Base-by-base conservation (phyloP, 2,113 vertebrate genomes). In the Propithecus coquereli region DNA sequence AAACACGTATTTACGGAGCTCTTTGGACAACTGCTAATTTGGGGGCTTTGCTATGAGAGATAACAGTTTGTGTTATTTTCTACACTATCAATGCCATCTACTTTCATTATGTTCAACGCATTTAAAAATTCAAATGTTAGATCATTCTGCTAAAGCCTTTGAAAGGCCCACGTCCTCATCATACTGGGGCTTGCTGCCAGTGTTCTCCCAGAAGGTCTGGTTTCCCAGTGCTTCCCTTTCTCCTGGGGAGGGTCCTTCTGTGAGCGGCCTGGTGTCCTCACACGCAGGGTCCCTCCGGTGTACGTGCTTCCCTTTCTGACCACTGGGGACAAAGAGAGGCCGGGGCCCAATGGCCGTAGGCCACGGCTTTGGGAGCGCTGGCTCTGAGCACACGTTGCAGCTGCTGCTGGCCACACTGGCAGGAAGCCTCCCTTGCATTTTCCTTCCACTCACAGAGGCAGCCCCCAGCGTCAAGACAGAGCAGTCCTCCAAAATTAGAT, bases 401-500 rank as follows among this genome's bases (percentile, higher is more conserved):
- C 8, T 25, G 18, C 37, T 4, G 52, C 17, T 5, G n/a, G 61
- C 71, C 79, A 23, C 10, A 25, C 32, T 0, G 30, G 52, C 43
- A 20, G 8, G 57, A 66, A 27, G 71, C 6, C 71, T 43, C 43
- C n/a, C 40, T 22, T 61, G 52, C n/a, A 1, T 73, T 59, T 34
- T 12, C 65, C 57, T 73, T 83, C 27, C 52, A 20, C 37, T 80
- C 63, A 52, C 32, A 91, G 74, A 68, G 88, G 34, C 77, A 68
- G 40, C 66, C 52, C 70, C 20, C 22, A 30, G 65, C 40, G 34
- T 25, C 7, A 7, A 87, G 79, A 32, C 47, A 6, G 80, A 96
- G 68, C 37, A 5, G 82, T 9, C 22, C 50, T 45, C 74, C 91
- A 50, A 92, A 94, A 94, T 96, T 89, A 94, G 94, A 88, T 32